Conservation (phyloP, 2,888 invertebrate genomes). For the Synergus itoensis region DNA sequence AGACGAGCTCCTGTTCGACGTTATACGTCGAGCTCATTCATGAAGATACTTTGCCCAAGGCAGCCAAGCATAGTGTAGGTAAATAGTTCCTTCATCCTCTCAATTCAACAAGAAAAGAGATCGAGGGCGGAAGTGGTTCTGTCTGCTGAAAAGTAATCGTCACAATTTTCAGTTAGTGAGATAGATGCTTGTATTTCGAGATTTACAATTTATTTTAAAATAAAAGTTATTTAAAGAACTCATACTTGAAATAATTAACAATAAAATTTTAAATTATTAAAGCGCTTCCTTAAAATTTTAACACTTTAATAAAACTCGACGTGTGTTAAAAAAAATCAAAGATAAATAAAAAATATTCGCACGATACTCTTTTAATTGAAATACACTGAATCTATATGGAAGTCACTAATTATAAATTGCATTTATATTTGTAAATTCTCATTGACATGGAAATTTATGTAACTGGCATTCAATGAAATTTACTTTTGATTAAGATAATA, state of each 20-base stretch:
- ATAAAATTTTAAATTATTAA: too few species aligned
- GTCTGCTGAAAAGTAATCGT: background rate
- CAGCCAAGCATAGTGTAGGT: conserved; percentile 22
- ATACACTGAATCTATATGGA: background rate
- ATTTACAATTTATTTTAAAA: background rate
- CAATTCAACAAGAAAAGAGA: conserved; percentile 10
- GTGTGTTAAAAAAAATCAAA: too few species aligned
- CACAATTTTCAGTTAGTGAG: background rate
- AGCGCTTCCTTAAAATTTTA: too few species aligned
- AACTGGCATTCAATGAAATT: background rate
- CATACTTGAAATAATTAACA: background rate
- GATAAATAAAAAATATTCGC: too few species aligned
- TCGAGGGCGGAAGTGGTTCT: conserved; percentile 1
- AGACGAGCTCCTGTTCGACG: conserved; percentile 57
- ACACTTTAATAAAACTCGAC: too few species aligned
- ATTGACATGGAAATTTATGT: background rate
- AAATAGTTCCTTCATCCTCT: conserved; percentile 7
- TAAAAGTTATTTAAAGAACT: background rate
- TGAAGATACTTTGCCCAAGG: conserved; percentile 40
- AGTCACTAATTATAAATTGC: background rate
- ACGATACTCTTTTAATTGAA: background rate
- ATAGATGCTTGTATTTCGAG: background rate
- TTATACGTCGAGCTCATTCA: conserved; percentile 47
- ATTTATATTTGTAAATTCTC: background rate
- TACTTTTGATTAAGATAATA: conserved; percentile 2